Conservation (phyloP, 2,797 vertebrate genomes). For the Sandelia bainsii region DNA sequence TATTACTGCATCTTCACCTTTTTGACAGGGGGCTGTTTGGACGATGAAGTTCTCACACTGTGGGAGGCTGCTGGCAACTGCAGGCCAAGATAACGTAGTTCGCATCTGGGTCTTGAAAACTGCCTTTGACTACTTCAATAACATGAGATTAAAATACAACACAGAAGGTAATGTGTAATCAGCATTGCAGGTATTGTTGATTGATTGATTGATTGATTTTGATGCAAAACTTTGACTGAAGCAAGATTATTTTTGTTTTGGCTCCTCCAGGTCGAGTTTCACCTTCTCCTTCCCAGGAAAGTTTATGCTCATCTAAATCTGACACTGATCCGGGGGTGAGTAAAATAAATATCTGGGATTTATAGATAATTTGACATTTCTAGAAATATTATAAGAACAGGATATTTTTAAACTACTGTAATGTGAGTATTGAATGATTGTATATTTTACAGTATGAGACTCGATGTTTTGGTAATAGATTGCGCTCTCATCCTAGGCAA, state of each 20-base stretch:
- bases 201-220: not conserved
- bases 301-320: constrained; percentile 97
- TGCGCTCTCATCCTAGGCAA: constrained; percentile 79
- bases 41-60: constrained; percentile 99
- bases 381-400: not conserved
- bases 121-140: constrained; percentile 98
- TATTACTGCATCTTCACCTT: not conserved
- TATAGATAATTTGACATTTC: not conserved
- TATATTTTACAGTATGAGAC: not conserved
- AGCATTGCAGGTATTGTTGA: not conserved
- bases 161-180: constrained; percentile 84
- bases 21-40: constrained; percentile 94
- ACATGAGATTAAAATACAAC: constrained; percentile 99
- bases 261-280: constrained; percentile 91
- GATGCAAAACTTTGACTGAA: not conserved
- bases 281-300: constrained; percentile 98
- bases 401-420: not conserved
- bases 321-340: constrained; percentile 95
- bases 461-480: constrained; percentile 5
- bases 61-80: constrained; percentile 93
- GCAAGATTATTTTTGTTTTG: constrained; percentile 1
- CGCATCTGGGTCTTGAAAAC: constrained; percentile 99
- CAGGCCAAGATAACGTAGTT: constrained; percentile 97
- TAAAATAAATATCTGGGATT: constrained; percentile 10
- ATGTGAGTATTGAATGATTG: not conserved